Evolutionary conservation across 2,113 vertebrate genomes (phyloP).

Genomic region (Oenanthe melanoleuca): DNA sequence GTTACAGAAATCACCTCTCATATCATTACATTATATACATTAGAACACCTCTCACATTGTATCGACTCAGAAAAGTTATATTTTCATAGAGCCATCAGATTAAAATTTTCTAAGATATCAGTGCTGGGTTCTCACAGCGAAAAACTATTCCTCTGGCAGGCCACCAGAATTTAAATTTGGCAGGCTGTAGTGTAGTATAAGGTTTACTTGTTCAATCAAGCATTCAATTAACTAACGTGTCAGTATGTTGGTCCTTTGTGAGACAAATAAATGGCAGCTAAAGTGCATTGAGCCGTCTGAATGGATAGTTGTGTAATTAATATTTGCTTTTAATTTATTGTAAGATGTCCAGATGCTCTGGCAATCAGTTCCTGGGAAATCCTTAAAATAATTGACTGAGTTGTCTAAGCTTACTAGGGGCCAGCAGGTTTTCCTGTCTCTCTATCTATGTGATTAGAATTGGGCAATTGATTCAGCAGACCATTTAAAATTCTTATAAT

Average conservation of each 20-base stretch:
- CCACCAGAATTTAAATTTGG: constrained; percentile 47
- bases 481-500: not conserved
- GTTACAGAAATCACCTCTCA: not conserved
- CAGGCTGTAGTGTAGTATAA: constrained; percentile 25
- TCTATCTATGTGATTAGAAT: not conserved
- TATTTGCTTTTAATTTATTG: constrained; percentile 68
- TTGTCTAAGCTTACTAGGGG: constrained; percentile 9
- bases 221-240: constrained; percentile 63
- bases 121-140: not conserved
- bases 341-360: constrained; percentile 36
- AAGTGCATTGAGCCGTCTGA: constrained; percentile 25
- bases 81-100: not conserved
- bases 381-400: constrained; percentile 26
- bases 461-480: not conserved
- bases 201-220: constrained; percentile 64
- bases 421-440: not conserved
- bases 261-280: constrained; percentile 61
- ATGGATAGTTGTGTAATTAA: constrained; percentile 56
- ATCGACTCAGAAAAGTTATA: not conserved
- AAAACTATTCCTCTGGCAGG: constrained; percentile 43
- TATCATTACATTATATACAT: not conserved
- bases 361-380: constrained; percentile 17
- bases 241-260: constrained; percentile 54
- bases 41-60: not conserved
- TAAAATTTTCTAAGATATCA: not conserved